These are phyloP conservation scores for Meteorus cinctellus DNA, from an alignment of 2,888 invertebrate genomes.

Conservation along the genomic window DNA sequence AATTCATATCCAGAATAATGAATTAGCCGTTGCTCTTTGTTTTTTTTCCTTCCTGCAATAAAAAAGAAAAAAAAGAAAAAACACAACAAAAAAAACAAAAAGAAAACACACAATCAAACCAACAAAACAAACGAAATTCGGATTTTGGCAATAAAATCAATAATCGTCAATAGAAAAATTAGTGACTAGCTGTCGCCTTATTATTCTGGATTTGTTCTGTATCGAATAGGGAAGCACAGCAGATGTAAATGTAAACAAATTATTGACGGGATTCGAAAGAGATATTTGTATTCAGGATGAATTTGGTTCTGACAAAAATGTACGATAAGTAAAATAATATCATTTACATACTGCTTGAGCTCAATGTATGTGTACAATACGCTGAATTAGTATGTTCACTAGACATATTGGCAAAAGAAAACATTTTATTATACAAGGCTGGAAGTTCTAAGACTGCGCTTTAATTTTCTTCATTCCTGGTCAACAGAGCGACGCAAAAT, in stretches of 20 bases:
- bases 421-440: slow-evolving; percentile 66
- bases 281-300: too few relatives aligned
- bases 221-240: slow-evolving; percentile 16
- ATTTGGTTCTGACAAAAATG: too few relatives aligned
- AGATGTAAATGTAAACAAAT: slow-evolving; percentile 34
- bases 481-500: background rate
- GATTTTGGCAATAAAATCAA: slow-evolving; percentile 4
- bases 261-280: background rate
- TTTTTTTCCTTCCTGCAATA: slow-evolving; percentile 36
- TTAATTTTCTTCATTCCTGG: background rate
- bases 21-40: slow-evolving; percentile 58
- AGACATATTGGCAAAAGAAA: slow-evolving; percentile 34
- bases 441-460: slow-evolving; percentile 71
- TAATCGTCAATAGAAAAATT: background rate
- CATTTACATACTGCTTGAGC: slow-evolving; percentile 27
- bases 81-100: slow-evolving; percentile 37
- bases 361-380: slow-evolving; percentile 35
- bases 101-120: slow-evolving; percentile 8
- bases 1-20: slow-evolving; percentile 70
- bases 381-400: slow-evolving; percentile 38
- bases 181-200: background rate
- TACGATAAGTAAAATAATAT: slow-evolving; percentile 7
- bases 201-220: slow-evolving; percentile 41
- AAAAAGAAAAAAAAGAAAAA: slow-evolving; percentile 11
- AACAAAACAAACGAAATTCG: slow-evolving; percentile 35